Evolutionary conservation across 2,797 vertebrate species (phyloP).

Genomic region (Bovichtus variegatus): DNA sequence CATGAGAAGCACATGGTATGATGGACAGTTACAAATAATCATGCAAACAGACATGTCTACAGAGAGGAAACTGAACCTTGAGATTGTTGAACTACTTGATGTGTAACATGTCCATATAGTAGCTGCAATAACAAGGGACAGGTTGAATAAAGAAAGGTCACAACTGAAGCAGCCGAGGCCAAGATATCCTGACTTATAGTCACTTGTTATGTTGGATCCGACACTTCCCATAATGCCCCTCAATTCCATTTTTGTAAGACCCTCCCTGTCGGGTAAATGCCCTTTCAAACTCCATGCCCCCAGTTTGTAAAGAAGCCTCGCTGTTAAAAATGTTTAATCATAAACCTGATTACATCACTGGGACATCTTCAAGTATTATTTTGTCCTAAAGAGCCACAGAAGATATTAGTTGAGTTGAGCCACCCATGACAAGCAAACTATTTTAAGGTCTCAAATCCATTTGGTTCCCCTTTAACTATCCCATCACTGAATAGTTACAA

Average conservation of each 20-base stretch:
- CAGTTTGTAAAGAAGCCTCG: neutral
- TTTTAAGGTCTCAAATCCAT: neutral
- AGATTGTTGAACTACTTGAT: neutral
- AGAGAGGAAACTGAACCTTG: neutral
- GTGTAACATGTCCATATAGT: neutral
- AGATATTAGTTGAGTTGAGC: neutral
- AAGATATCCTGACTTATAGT: neutral
- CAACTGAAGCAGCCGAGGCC: no score
- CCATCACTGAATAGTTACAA: neutral
- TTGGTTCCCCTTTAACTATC: neutral
- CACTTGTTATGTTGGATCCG: neutral
- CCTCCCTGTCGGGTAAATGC: neutral
- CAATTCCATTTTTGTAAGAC: neutral
- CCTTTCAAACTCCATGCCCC: neutral
- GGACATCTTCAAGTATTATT: neutral
- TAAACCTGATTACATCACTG: neutral
- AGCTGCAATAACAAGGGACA: neutral
- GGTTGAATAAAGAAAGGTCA: neutral
- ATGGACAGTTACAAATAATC: neutral
- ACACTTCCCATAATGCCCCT: neutral
- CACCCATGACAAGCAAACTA: neutral
- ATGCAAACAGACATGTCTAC: neutral
- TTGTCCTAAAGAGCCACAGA: neutral
- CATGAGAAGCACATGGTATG: neutral
- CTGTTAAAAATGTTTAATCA: neutral